Evolutionary conservation across 2,888 invertebrate species (phyloP), one percentile per base, ranked within the genome.

Genomic region (Cheilosia vernalis): DNA sequence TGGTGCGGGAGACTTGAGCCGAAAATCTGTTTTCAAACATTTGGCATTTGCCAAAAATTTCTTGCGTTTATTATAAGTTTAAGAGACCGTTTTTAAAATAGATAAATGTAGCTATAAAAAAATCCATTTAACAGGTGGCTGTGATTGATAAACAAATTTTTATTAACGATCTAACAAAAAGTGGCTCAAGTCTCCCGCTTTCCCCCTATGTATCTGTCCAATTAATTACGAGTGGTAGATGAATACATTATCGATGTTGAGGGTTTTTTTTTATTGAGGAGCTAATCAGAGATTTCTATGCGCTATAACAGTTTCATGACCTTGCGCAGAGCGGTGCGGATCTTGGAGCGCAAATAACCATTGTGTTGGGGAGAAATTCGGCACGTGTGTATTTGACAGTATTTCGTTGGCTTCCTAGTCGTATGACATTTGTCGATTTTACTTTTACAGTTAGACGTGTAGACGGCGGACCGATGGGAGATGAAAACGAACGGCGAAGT

Each of bases 201-300:
- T n/a, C n/a, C n/a, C n/a, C n/a, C 2, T 21, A 69, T 79, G 73
- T 74, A 74, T 74, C 70, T 80, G 67, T 72, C 66, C 70, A 76
- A 85, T 85, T 85, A 85, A 85, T 85, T 81, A 81, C 77, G 81
- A 81, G 70, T 72, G 74, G 76, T 61, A 49, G 76, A 66, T 81
- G 85, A 76, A 85, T 85, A 85, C 37, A 85, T 85, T 85, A 84
- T 73, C 73, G 69, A 60, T 51, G 40, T 10, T 9, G 64, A 72
- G 70, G 53, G 70, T 64, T 53, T 24, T 56, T 56, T 37, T 37
- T 67, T 73, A 79, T 83, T 81, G 69, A 76, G 81, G 60, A 77
- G 77, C 70, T 82, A 77, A 77, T 82, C 70, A 64, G 72, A 51
- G 13, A 82, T 82, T 60, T 82, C 77, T 60, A 77, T 55, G 82